phyloP scores from a whole-genome alignment of 1,140 invertebrate species.

The Nymphalis io region DNA sequence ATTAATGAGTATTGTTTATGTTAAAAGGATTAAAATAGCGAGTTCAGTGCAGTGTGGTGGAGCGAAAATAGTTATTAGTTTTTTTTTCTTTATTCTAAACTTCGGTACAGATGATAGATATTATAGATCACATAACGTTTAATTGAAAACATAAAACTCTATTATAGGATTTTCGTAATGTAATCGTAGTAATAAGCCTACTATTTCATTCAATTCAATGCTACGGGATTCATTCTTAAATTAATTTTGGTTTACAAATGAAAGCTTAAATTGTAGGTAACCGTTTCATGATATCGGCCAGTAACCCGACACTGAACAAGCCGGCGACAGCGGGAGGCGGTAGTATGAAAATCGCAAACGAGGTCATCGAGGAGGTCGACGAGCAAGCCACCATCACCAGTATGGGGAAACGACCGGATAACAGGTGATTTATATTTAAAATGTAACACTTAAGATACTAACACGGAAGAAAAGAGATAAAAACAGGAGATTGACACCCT shows the following conservation, averaged over 20 bases:
- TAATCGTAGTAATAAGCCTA: too few species aligned
- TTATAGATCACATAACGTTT: too few species aligned
- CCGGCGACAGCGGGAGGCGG: slow-evolving; percentile 70
- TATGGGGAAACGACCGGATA: slow-evolving; percentile 81
- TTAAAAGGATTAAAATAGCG: slow-evolving; percentile 7
- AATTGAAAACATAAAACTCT: too few species aligned
- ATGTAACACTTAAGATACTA: too few species aligned
- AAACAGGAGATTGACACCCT: too few species aligned
- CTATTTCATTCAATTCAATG: too few species aligned
- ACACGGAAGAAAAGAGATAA: not conserved
- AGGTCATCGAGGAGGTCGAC: slow-evolving; percentile 91
- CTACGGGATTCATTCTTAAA: too few species aligned
- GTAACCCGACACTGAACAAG: slow-evolving; percentile 67
- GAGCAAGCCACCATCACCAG: slow-evolving; percentile 90
- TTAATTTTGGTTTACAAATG: too few species aligned
- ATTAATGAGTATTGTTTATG: slow-evolving; percentile 14
- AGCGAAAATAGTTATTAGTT: not conserved
- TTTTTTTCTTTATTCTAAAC: not conserved
- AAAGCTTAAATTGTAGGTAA: slow-evolving; percentile 42
- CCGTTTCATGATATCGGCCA: slow-evolving; percentile 67
- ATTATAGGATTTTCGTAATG: too few species aligned
- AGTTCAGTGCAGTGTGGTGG: not conserved
- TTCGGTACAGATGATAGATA: too few species aligned
- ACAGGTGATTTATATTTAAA: slow-evolving; percentile 51
- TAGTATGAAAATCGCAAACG: slow-evolving; percentile 87